Evolutionary conservation across 92 coral and sea anemone genomes (phyloP).

Genomic region (Virgularia gustaviana): DNA sequence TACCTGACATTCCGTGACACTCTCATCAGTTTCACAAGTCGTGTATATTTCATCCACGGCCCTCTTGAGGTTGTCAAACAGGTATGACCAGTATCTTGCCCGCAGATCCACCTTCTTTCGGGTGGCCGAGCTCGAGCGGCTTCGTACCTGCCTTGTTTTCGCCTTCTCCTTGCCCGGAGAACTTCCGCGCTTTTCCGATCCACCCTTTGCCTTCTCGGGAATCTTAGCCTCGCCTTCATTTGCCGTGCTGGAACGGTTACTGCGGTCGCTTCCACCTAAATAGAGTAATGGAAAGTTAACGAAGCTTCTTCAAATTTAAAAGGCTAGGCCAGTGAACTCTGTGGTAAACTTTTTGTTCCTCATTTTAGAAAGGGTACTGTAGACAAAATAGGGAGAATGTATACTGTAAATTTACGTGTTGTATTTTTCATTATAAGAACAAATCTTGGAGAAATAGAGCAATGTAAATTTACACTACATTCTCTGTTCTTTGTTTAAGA

Average conservation of each 20-base stretch:
- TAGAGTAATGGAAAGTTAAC: not conserved
- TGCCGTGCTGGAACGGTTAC: not conserved
- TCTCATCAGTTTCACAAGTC: constrained; percentile 92
- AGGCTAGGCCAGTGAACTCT: too few species aligned
- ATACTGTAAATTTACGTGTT: too few species aligned
- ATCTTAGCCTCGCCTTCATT: constrained; percentile 2
- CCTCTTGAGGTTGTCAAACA: constrained; percentile 91
- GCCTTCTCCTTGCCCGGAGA: constrained; percentile 30
- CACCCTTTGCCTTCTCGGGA: not conserved
- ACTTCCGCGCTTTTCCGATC: constrained; percentile 3
- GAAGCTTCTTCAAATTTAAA: too few species aligned
- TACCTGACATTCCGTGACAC: constrained; percentile 98
- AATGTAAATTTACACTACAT: too few species aligned
- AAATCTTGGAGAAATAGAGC: too few species aligned
- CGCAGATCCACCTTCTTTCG: constrained; percentile 79
- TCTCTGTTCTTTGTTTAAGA: too few species aligned
- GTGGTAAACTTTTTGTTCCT: too few species aligned
- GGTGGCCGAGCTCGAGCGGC: constrained; percentile 57
- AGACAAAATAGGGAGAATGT: too few species aligned
- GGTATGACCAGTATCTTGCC: constrained; percentile 94
- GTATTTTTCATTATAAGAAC: too few species aligned
- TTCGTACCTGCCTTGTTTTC: constrained; percentile 2
- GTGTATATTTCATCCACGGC: constrained; percentile 98
- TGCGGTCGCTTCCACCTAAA: constrained; percentile 14
- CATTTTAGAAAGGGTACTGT: too few species aligned